phyloP scores from a whole-genome alignment of 23 tunicate genomes.

The Clavelina lepadiformis region DNA sequence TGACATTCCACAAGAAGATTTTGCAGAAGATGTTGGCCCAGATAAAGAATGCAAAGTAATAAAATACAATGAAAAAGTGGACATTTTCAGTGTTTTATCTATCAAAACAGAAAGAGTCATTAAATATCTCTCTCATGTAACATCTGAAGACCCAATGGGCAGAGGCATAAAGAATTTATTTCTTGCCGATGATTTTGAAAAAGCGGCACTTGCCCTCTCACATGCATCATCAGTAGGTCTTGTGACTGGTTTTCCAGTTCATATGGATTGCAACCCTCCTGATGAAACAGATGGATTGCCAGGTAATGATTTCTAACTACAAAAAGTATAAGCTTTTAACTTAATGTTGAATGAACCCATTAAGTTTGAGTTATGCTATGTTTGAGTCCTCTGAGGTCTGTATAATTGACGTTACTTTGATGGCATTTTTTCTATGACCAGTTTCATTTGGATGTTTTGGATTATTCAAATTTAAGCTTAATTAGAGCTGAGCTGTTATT shows the following conservation, averaged over 20 bases:
- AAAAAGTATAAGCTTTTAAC: no score
- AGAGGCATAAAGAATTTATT: constrained; percentile 44
- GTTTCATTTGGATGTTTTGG: no score
- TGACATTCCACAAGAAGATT: constrained; percentile 33
- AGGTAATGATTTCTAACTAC: constrained; percentile 14
- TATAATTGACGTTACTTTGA: constrained; percentile 7
- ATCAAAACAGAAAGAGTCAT: background rate
- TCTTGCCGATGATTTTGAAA: constrained; percentile 57
- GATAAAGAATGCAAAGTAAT: background rate
- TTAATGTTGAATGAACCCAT: no score
- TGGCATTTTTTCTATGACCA: no score
- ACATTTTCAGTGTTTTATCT: constrained; percentile 35
- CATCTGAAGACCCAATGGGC: constrained; percentile 26
- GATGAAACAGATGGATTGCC: constrained; percentile 96
- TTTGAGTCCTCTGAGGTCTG: no score
- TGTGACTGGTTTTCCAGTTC: constrained; percentile 71
- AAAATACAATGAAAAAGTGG: constrained; percentile 11
- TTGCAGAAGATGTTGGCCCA: no score
- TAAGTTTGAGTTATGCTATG: no score
- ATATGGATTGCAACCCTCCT: constrained; percentile 35
- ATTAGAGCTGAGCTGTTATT: no score
- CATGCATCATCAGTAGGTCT: constrained; percentile 64
- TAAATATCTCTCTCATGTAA: background rate
- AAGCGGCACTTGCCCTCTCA: constrained; percentile 66
- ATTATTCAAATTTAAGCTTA: no score